Base-by-base conservation (phyloP, 1,140 invertebrate species). In the Acromyrmex echinatior region DNA sequence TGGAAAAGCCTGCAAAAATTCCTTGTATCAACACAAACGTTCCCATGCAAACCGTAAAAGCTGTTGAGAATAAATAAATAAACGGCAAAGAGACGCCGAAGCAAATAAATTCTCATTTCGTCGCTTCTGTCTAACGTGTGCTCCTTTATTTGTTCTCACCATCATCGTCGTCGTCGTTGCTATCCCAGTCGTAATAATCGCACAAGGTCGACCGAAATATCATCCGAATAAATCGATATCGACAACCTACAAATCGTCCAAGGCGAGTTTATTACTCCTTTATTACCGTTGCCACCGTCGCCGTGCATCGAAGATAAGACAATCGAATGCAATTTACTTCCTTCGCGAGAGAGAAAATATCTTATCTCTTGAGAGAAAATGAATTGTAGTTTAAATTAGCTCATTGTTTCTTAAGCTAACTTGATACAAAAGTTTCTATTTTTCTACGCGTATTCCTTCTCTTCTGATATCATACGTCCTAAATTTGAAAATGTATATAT, bases 211-310 rank as follows among this genome's bases (percentile, higher is more conserved):
- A 66, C 62, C 77, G 68, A 82, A 74, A 45, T 45, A 45, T 71
- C 28, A 12, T 45, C 18, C 45, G 70, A 39, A 84, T 74, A 49
- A 74, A 84, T 84, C 66, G 70, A 71, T 74, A 84, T 74, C 80
- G 51, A 81, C 66, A 70, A 81, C 65, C 21, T 80, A 70, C 58
- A 45, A 82, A 35, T 16, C 16, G 74, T 74, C 39, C 21, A 49
- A 16, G 56, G 18, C 25, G 66, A 63, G 70, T 84, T 84, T 84
- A 84, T 84, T 71, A 74, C 70, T 73, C 45, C 70, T 84, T 84
- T 84, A 84, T 84, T 74, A 84, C 18, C 53, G 18, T 35, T 62
- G 80, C 68, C 21, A 62, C 21, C 58, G 58, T 18, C 74, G 68
- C 28, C 35, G 9, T 49, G 70, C 80, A 49, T 84, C 70, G 0